Conservation (phyloP, 2,797 vertebrate species). For the Mormyrops boulengeri region DNA sequence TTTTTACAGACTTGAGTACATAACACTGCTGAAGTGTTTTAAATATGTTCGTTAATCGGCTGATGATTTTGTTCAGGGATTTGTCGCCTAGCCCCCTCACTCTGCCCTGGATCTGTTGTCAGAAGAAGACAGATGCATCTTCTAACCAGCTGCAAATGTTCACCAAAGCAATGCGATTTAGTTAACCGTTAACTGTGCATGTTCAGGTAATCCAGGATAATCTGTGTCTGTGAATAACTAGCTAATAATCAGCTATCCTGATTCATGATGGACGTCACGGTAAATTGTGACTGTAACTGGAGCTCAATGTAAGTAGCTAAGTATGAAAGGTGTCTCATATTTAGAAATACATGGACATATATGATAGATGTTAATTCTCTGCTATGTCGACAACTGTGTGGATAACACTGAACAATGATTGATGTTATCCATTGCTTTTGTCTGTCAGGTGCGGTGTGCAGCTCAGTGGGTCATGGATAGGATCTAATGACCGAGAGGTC, state of each 20-base stretch:
- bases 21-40: neutral
- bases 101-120: neutral
- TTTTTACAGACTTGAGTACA: neutral
- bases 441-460: neutral
- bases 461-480: neutral
- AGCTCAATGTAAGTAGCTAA: neutral
- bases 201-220: neutral
- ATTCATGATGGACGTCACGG: neutral
- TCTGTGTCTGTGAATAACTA: neutral
- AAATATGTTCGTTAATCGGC: neutral
- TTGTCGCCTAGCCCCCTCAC: neutral
- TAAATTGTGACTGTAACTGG: neutral
- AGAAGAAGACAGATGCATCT: neutral
- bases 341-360: neutral
- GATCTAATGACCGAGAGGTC: neutral
- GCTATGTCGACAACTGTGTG: neutral
- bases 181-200: neutral
- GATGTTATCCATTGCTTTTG: neutral
- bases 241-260: neutral
- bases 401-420: neutral
- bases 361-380: neutral
- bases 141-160: neutral
- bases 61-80: neutral
- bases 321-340: neutral
- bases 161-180: neutral